Evolutionary conservation across 2,113 vertebrate species (phyloP), one percentile per base, ranked within the genome.

Genomic region (Xiphias gladius): DNA sequence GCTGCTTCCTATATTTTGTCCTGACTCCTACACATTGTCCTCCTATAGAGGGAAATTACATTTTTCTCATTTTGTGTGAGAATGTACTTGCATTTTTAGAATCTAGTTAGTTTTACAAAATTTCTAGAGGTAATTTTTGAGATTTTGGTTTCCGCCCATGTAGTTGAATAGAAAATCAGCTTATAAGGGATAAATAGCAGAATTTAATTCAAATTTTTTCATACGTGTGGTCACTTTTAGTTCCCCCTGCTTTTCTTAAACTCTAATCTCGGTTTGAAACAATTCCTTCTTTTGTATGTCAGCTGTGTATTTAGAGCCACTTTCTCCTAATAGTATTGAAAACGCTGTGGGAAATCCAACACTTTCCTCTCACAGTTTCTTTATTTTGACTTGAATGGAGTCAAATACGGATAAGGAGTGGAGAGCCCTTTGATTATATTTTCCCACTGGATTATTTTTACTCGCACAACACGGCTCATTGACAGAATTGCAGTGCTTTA

Each of bases 391-490:
- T 83, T 73, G 58, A 70, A 88, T 71, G 14, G 30, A 83, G 73
- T 80, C 72, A 88, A 73, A 81, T 58, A 46, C 6, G 66, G 73
- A 87, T 61, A 82, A 77, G 54, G 26, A 71, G 68, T 0, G 24
- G 30, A 73, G 65, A 82, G 79, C 28, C 85, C 86, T 85, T 89
- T 87, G 88, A 91, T 89, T 48, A 80, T 80, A 80, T 86, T 88
- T 91, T 88, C 86, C 86, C 89, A 84, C 86, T 66, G 86, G 73
- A 78, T 84, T 91, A 87, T 91, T 91, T 92, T 87, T 85, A 88
- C 77, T 84, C 37, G n/a, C 72, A 84, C 72, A 86, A 85, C 88
- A 90, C 61, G 83, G 85, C 86, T 89, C 89, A 92, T 91, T 91
- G 88, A 88, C 85, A 79, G 79, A 86, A 89, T 84, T 91, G 88